Base-by-base conservation (phyloP, 2,113 vertebrate species). In the Rhinolophus sinicus region DNA sequence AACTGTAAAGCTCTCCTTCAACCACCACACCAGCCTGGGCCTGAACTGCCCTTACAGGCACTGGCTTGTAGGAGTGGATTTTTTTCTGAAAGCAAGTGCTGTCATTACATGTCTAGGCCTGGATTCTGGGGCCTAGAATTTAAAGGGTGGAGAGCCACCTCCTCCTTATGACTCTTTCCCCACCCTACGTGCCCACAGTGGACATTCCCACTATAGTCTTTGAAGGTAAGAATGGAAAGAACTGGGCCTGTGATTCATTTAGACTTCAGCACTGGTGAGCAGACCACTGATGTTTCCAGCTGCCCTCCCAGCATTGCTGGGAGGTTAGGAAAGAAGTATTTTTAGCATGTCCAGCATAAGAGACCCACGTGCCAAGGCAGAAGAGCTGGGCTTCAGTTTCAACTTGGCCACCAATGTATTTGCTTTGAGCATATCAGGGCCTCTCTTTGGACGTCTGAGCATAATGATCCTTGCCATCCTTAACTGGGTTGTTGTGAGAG, bases 321-420 rank as follows among this genome's bases (percentile, higher is more conserved):
- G 70, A 18, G 8, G 24, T 90, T 93, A 84, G n/a, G 30, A 77
- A 89, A 72, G 40, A 88, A 70, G 8, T 82, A 47, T 90, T 88
- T 83, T 95, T 78, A 93, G n/a, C 30, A 50, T 44, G 30, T 75
- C 85, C 19, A 58, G 12, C 22, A 4, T 28, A 33, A n/a, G 65
- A 88, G 38, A 70, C 35, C 28, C 50, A 47, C 50, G 81, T 93
- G 40, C 40, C 44, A 52, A 80, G 33, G 77, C 52, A 81, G 30
- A 85, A 69, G 38, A 88, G 35, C 82, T 83, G 69, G 38, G 82
- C 60, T 76, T 94, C 35, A 64, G n/a, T 88, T 96, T 96, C 93
- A 94, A 50, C 24, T 91, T 76, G 38, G 38, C 22, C 12, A 60
- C 52, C 92, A 33, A 81, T 52, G 6, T 75, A 40, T 94, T 83